Base-by-base conservation (phyloP, 1,140 invertebrate species). In the Colletes gigas region DNA sequence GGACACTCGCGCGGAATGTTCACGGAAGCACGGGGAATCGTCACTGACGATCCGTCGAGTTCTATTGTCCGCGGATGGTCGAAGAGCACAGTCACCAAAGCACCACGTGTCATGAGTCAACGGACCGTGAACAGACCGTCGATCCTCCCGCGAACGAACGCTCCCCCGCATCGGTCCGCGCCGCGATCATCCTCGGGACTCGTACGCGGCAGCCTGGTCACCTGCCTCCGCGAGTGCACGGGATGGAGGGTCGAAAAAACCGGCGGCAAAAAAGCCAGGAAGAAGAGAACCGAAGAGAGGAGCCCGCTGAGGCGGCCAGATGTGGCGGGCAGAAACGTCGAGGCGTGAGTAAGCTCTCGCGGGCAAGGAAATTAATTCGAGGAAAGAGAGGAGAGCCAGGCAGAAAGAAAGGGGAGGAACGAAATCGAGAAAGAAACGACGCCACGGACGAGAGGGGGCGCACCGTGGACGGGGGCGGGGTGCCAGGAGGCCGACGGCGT, bases 321-420 rank as follows among this genome's bases (percentile, higher is more conserved):
- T 78, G 82, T 70, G 75, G 59, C 77, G 78, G 66, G 78, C 54
- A 50, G 73, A 17, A 62, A 86, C 60, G 70, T 62, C 62, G 62
- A 83, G 69, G 76, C 77, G 71, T 67, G 83, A 83, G 81, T 83
- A 83, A 85, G 59, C 62, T 67, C 67, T 80, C 15, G 57, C 59
- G 67, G 47, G 68, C 73, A 59, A 73, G 72, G 57, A 83, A 82
- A 82, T 85, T 85, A 82, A 85, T 85, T 84, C 72, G 83, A 74
- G 70, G 82, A 78, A 83, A 81, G 72, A 57, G 62, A 70, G 57
- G 7, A 21, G 54, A 21, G 65, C 17, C 7, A 44, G 63, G 54
- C 30, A 12, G 76, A 57, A 76, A 30, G 66, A 76, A 81, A 75
- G 54, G 62, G 54, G 57, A 81, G 70, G 21, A 55, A 78, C 52